phyloP scores from a whole-genome alignment of 1,140 invertebrate species.

The Triops longicaudatus region DNA sequence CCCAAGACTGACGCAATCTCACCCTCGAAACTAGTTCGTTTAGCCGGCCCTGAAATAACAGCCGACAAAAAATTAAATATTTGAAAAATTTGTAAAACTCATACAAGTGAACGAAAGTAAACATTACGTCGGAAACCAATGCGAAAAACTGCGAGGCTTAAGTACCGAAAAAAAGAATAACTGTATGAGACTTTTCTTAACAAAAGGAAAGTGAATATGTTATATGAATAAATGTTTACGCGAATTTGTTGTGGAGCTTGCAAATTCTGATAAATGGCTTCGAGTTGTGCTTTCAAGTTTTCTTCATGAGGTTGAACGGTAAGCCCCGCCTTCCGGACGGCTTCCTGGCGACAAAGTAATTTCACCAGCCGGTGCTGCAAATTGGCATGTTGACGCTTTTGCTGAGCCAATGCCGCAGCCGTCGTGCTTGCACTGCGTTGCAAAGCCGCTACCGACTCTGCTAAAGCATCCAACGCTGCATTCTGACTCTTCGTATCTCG shows the following conservation, averaged over 20 bases:
- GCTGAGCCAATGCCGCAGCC: constrained; percentile 60
- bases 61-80: background rate
- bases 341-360: constrained; percentile 80
- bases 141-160: constrained; percentile 17
- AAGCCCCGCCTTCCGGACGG: constrained; percentile 71
- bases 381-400: constrained; percentile 62
- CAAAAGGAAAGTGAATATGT: too few relatives aligned
- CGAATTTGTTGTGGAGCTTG: constrained; percentile 87
- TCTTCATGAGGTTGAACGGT: constrained; percentile 83
- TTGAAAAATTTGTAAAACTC: constrained; percentile 7
- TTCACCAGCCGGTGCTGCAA: constrained; percentile 66
- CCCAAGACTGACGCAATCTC: constrained; percentile 51
- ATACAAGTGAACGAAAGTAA: too few relatives aligned
- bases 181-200: background rate
- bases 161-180: background rate
- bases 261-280: constrained; percentile 73
- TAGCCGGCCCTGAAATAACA: constrained; percentile 59
- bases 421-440: constrained; percentile 61
- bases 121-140: too few relatives aligned
- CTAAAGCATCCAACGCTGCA: constrained; percentile 62
- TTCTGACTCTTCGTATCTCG: constrained; percentile 69
- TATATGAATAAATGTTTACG: constrained; percentile 42
- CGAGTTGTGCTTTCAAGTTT: constrained; percentile 67
- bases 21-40: constrained; percentile 84
- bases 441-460: constrained; percentile 63